Conservation (phyloP, 2,888 invertebrate genomes). For the Pseudococcus viburni region DNA sequence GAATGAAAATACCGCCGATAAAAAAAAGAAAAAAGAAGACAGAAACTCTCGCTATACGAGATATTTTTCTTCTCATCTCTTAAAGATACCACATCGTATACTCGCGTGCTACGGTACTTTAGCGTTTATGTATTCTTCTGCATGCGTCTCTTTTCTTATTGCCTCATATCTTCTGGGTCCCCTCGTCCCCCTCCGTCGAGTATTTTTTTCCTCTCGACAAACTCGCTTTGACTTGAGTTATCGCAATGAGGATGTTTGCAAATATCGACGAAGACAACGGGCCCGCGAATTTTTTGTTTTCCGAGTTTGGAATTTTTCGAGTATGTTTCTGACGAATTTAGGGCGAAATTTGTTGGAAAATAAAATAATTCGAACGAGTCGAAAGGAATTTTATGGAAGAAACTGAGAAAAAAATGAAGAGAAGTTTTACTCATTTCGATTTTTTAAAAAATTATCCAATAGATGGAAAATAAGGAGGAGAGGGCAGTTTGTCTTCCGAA, state of each 20-base stretch:
- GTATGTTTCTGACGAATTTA: too few species aligned
- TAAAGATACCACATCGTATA: background rate
- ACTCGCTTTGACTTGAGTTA: constrained; percentile 3
- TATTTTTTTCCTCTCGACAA: constrained; percentile 15
- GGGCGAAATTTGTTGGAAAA: too few species aligned
- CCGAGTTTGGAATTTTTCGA: too few species aligned
- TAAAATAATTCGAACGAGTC: too few species aligned
- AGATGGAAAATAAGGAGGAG: too few species aligned
- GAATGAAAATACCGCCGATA: constrained; percentile 24
- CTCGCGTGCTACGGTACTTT: background rate
- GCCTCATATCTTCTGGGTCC: background rate
- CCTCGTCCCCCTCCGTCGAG: background rate
- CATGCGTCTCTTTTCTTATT: constrained; percentile 20
- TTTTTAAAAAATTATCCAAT: too few species aligned
- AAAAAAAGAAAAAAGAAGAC: background rate
- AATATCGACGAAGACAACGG: background rate
- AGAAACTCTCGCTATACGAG: background rate
- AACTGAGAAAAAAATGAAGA: too few species aligned
- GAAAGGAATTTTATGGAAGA: too few species aligned
- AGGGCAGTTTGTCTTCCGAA: too few species aligned
- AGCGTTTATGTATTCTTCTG: constrained; percentile 39
- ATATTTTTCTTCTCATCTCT: background rate
- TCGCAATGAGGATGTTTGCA: background rate
- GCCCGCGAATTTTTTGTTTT: too few species aligned
- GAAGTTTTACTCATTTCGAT: too few species aligned